Evolutionary conservation across 1,140 invertebrate genomes (phyloP).

Genomic region (Hycleus phaleratus): DNA sequence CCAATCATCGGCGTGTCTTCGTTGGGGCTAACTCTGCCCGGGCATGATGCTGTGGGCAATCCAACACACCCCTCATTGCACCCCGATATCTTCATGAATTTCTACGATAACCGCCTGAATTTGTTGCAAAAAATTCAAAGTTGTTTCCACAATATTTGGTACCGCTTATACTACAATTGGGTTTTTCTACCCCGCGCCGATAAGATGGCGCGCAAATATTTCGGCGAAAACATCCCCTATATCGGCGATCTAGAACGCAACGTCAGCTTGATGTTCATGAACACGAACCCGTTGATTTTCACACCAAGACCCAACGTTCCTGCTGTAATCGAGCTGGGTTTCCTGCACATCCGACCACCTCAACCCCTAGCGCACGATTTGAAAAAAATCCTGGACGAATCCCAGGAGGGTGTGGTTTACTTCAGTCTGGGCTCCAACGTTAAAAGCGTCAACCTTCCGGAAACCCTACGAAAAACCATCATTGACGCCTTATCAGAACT

Average conservation of each 20-base stretch:
- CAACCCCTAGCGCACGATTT: constrained; percentile 39
- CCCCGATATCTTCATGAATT: constrained; percentile 33
- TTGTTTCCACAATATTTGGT: constrained; percentile 18
- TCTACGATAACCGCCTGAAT: constrained; percentile 26
- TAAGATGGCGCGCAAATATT: constrained; percentile 35
- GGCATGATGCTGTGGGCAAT: constrained; percentile 35
- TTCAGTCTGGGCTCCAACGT: constrained; percentile 48
- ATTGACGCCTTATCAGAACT: constrained; percentile 43
- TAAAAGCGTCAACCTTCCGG: constrained; percentile 37
- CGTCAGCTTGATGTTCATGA: constrained; percentile 46
- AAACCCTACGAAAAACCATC: constrained; percentile 37
- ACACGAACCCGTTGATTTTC: constrained; percentile 42
- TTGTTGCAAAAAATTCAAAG: constrained; percentile 39
- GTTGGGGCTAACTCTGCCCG: neutral
- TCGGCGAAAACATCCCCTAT: constrained; percentile 40
- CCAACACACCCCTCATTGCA: constrained; percentile 40
- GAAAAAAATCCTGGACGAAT: constrained; percentile 34
- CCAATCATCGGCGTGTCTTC: constrained; percentile 30
- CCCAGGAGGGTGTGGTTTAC: constrained; percentile 43
- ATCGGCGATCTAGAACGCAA: constrained; percentile 44
- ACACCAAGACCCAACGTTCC: constrained; percentile 43
- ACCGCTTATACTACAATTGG: constrained; percentile 26
- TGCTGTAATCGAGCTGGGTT: constrained; percentile 42
- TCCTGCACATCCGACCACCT: constrained; percentile 41
- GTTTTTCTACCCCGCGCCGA: constrained; percentile 28